These are phyloP conservation scores for Siphamia tubifer DNA, from an alignment of 2,113 vertebrate species.

Conservation along the genomic window DNA sequence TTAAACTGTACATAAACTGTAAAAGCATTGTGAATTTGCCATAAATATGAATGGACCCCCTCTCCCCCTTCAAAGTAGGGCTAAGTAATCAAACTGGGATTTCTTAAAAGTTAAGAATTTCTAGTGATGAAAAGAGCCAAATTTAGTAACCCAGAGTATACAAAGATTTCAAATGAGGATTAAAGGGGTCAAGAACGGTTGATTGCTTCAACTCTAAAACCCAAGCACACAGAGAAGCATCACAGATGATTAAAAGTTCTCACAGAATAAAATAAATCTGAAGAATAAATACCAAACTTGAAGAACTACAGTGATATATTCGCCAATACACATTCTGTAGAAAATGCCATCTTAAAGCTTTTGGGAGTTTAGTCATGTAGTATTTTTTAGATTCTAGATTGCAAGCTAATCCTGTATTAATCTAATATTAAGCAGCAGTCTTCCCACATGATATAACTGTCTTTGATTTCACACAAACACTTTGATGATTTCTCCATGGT, in stretches of 20 bases:
- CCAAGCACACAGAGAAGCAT: too few relatives aligned
- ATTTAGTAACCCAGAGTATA: too few relatives aligned
- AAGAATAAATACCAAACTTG: too few relatives aligned
- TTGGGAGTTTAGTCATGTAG: too few relatives aligned
- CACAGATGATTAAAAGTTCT: too few relatives aligned
- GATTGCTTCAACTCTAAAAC: neutral
- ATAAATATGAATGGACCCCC: neutral
- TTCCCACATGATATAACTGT: neutral
- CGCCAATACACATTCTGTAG: too few relatives aligned
- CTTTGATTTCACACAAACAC: conserved; percentile 3
- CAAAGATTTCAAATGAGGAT: too few relatives aligned
- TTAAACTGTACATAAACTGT: too few relatives aligned
- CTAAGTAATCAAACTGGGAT: neutral
- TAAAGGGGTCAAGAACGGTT: neutral
- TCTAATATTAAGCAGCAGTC: neutral
- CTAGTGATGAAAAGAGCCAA: neutral
- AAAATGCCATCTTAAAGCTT: too few relatives aligned
- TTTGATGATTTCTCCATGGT: conserved; percentile 1
- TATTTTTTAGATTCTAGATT: neutral
- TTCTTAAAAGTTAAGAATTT: neutral
- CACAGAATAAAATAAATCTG: too few relatives aligned
- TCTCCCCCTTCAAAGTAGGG: neutral
- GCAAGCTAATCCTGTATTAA: neutral
- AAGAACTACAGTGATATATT: too few relatives aligned
- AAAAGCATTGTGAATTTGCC: neutral